Evolutionary conservation across 2,797 vertebrate genomes (phyloP).

Genomic region (Falco columbarius): DNA sequence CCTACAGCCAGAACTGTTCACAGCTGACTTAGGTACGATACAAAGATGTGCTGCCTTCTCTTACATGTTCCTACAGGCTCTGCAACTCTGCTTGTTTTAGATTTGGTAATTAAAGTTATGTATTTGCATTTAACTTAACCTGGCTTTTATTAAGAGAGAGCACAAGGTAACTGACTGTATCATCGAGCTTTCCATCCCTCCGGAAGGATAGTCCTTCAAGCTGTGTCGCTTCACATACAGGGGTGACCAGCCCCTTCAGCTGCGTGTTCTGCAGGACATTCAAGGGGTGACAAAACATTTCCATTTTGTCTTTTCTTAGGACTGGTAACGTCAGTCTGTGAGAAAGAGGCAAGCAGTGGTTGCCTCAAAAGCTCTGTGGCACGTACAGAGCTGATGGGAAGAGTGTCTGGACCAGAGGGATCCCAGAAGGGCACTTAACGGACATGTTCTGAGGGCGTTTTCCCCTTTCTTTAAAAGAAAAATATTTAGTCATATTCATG

Average conservation of each 20-base stretch:
- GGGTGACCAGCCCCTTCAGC: not conserved
- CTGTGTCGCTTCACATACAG: not conserved
- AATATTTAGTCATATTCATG: not conserved
- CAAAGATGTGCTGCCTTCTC: not conserved
- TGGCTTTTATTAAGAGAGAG: not conserved
- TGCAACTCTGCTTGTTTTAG: not conserved
- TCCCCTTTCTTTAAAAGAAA: not conserved
- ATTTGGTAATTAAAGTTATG: slow-evolving; percentile 36
- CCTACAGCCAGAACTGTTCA: not conserved
- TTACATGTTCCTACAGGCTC: slow-evolving; percentile 48
- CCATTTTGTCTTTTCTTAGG: not conserved
- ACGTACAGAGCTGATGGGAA: not conserved
- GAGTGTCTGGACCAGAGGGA: not conserved
- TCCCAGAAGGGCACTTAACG: not conserved
- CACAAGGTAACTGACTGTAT: not conserved
- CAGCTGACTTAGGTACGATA: not conserved
- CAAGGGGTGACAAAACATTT: not conserved
- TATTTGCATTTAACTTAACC: slow-evolving; percentile 44
- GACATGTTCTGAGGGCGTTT: not conserved
- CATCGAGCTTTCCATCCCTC: not conserved
- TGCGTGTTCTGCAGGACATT: not conserved
- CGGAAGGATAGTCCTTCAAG: not conserved
- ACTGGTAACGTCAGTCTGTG: not conserved
- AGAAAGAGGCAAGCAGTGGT: not conserved
- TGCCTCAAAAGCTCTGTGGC: not conserved